Percentiles rank a stretch among this genome's conserved stretches.
Evolutionary conservation across 2,888 invertebrate species (phyloP).

Genomic region (Deroplatys truncata): DNA sequence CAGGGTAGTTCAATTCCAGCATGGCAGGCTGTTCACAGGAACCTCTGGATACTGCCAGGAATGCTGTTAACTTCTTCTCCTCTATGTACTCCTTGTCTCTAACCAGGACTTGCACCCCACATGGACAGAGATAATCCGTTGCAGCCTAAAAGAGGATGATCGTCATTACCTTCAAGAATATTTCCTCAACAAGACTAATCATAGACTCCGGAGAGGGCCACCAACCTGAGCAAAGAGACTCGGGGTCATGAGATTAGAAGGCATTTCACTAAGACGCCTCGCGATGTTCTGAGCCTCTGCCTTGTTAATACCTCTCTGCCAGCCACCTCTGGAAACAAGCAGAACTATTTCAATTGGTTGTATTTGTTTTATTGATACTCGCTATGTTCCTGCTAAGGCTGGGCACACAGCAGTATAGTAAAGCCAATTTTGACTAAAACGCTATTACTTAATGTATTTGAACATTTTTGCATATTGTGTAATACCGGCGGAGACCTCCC

Average conservation of each 20-base stretch:
- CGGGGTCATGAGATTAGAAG: conserved; percentile 76
- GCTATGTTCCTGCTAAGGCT: not conserved
- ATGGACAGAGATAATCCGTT: conserved; percentile 40
- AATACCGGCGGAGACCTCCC: too few relatives aligned
- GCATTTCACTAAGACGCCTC: conserved; percentile 66
- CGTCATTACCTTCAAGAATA: not conserved
- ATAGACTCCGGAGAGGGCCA: conserved; percentile 22
- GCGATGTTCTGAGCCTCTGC: conserved; percentile 75
- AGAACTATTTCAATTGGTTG: not conserved
- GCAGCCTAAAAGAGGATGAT: conserved; percentile 38
- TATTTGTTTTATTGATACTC: not conserved
- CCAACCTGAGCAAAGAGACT: conserved; percentile 60
- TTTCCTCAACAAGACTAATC: not conserved
- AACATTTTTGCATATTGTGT: too few relatives aligned
- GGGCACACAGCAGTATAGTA: not conserved
- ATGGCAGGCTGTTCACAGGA: conserved; percentile 51
- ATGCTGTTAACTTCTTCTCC: conserved; percentile 60
- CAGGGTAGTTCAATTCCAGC: conserved; percentile 53
- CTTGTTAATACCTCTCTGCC: conserved; percentile 57
- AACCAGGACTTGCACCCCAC: conserved; percentile 48
- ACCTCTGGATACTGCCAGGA: conserved; percentile 55
- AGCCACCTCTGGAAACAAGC: conserved; percentile 43
- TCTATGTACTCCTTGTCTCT: conserved; percentile 59
- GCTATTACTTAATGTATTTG: too few relatives aligned
- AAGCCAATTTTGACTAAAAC: too few relatives aligned